These are phyloP conservation scores for Tachina lurida DNA, from an alignment of 2,888 invertebrate species.

Conservation along the genomic window DNA sequence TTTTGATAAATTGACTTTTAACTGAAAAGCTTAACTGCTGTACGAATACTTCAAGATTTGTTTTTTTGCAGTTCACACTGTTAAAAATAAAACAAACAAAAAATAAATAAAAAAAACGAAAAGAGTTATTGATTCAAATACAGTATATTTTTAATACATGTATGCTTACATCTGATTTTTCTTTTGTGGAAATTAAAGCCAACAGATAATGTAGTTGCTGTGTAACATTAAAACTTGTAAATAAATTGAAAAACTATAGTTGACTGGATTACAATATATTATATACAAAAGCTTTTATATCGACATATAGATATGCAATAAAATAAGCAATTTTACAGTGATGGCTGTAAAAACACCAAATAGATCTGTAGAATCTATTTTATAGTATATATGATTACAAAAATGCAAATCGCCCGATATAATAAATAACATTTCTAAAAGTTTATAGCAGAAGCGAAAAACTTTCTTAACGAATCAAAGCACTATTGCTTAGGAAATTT, in stretches of 20 bases:
- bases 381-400: not conserved
- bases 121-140: slow-evolving; percentile 37
- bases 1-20: slow-evolving; percentile 60
- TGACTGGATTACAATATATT: slow-evolving; percentile 33
- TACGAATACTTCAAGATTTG: slow-evolving; percentile 20
- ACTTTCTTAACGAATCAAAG: too few species aligned
- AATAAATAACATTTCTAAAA: too few species aligned
- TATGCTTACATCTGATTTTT: slow-evolving; percentile 34
- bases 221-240: slow-evolving; percentile 27
- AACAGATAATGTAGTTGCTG: slow-evolving; percentile 2
- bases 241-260: slow-evolving; percentile 26
- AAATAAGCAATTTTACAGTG: not conserved
- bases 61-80: not conserved
- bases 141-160: slow-evolving; percentile 29
- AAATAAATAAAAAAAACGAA: not conserved
- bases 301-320: not conserved
- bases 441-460: too few species aligned
- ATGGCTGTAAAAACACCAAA: not conserved
- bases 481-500: too few species aligned
- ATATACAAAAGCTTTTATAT: slow-evolving; percentile 7
- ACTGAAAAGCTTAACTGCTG: slow-evolving; percentile 47
- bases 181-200: not conserved
- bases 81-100: not conserved
- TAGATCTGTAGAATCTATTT: not conserved
- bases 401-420: not conserved